Base-by-base conservation (phyloP, 2,113 vertebrate species). In the Scytalopus superciliaris region DNA sequence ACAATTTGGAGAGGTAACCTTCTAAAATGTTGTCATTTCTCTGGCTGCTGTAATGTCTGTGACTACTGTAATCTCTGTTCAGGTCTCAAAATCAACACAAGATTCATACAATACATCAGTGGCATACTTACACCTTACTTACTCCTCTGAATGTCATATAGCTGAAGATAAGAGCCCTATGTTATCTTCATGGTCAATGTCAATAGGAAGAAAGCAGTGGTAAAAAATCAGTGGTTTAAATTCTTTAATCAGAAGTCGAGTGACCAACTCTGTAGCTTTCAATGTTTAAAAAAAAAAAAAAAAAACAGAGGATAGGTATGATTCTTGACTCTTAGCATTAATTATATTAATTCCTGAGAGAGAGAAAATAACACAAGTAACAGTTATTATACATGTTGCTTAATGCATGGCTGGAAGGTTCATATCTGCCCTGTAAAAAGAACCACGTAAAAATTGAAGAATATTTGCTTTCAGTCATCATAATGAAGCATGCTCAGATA, bases 1-100 rank as follows among this genome's bases (percentile, higher is more conserved):
- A 33, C 14, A 69, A 0, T 9, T 9, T 42, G 15, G 28, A 79
- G 22, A 80, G 1, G 5, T 62, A 24, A 45, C 44, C 9, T 87
- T 87, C 40, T 24, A 66, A 88, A 94, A 69, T 83, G 9, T 83
- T 83, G 9, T 83, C 15, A 53, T 73, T 83, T 88, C 60, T 89
- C 16, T 73, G 25, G 28, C 64, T 93, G 8, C 50, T 77, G 16
- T 53, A 90, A 53, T 23, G 2, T 57, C 52, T 79, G 40, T 70
- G 37, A 72, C 57, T 69, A 67, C 44, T 76, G 17, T 63, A 66
- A 79, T 47, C 17, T 79, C 63, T 91, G 5, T 86, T 88, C n/a
- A 70, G 25, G 14, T 64, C 35, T 69, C 68, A 42, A 42, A 59
- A 63, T 76, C 42, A 77, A 11, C 31, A 11, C 35, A 66, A 53